Evolutionary conservation across 1,140 invertebrate genomes (phyloP), one percentile per base, ranked within the genome.

Genomic region (Aphelenchoides besseyi): DNA sequence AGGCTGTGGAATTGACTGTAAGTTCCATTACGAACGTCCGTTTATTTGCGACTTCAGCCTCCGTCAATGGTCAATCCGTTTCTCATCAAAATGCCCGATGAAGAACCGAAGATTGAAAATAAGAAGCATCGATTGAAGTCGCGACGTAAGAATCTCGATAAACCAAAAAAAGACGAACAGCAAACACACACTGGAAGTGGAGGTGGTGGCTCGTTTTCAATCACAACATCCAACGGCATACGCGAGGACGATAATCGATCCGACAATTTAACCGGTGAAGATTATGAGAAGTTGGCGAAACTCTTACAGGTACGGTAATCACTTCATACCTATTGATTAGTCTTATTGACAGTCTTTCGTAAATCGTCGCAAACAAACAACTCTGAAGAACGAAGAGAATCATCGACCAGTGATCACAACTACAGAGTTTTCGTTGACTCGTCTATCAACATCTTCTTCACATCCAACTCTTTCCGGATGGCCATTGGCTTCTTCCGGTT

Each of bases 261-360:
- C 35, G 54, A 3, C 55, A 54, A 74, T 9, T 52, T 69, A 5
- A 74, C 71, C 5, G 67, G 67, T 23, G 76, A 75, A 35, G 72
- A 77, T 48, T 75, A 72, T 29, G 71, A 75, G 35, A 61, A 79
- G 55, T 35, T 75, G 52, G 76, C 75, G 0, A n/a, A 74, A 79
- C 36, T 75, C 18, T 64, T 75, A n/a, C 73, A 74, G 69, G 73
- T 74, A 62, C 18, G 53, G n/a, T n/a, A n/a, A n/a, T n/a, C n/a
- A n/a, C n/a, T n/a, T n/a, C n/a, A n/a, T 55, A 57, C 30, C 68
- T 37, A 26, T 55, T 69, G 69, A 12, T 3, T 32, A 29, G 18
- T 23, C 36, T 69, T 55, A 32, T n/a, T 26, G 18, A 72, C 41
- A 35, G 67, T 41, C 37, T 30, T 9, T 73, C 32, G 69, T 32